Evolutionary conservation across 2,888 invertebrate genomes (phyloP), one percentile per base, ranked within the genome.

Genomic region (Nowickia ferox): DNA sequence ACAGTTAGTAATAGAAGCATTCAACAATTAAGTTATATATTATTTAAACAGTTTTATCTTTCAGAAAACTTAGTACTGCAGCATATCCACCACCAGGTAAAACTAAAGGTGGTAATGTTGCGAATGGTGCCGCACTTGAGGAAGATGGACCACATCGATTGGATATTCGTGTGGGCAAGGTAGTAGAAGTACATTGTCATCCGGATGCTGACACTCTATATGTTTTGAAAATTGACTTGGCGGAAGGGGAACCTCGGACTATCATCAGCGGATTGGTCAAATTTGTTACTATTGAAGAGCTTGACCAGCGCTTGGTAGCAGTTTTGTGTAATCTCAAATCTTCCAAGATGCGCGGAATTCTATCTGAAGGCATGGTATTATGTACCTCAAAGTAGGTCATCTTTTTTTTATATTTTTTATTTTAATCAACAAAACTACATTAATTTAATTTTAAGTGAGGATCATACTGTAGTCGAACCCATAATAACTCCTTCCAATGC

Each of bases 291-390:
- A 94, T 97, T 74, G 97, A 98, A 90, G 96, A 98, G 93, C 97
- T 99, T 96, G 94, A 96, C 90, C 95, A 98, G 90, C 95, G 98
- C 83, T 94, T 97, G 93, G 99, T 98, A 8, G 96, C 99, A 6
- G 97, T 99, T 4, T 93, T 99, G 69, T 98, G 98, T 89, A 99
- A 99, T 93, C 94, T 99, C 69, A 99, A 99, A 93, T 96, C 99
- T 51, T 98, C 98, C 15, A 99, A 98, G 94, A 97, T 99, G 96
- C 94, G 98, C 87, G 98, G 98, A 69, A 94, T 98, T 42, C 95
- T 96, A 88, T 98, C 98, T 0, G 96, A 96, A 91, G 98, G 98
- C 86, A 98, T 98, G 98, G 97, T 98, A 51, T 94, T 98, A 66
- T 98, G 98, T 94, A 97, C 98, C 17, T 97, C 97, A 61, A 93